These are phyloP conservation scores for Achatina immaculata DNA, from an alignment of 1,140 invertebrate genomes.

Conservation along the genomic window DNA sequence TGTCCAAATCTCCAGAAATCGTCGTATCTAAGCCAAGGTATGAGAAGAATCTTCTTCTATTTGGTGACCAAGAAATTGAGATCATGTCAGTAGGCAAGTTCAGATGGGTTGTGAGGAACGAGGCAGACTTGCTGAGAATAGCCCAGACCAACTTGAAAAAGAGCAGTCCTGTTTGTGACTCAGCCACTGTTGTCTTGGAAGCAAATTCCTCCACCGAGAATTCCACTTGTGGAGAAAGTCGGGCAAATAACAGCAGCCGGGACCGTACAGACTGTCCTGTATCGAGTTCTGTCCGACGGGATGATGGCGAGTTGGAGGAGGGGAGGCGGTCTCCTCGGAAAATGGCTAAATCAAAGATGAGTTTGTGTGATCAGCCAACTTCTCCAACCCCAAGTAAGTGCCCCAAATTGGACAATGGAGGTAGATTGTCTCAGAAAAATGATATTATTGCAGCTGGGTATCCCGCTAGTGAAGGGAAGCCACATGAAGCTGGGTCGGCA, in stretches of 20 bases:
- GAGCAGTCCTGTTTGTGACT: conserved; percentile 25
- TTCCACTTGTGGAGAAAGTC: not conserved
- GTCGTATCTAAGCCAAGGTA: conserved; percentile 48
- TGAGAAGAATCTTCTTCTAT: conserved; percentile 61
- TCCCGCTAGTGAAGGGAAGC: not conserved
- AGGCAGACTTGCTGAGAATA: conserved; percentile 52
- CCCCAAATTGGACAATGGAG: not conserved
- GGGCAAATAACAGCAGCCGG: not conserved
- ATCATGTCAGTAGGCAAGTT: conserved; percentile 66
- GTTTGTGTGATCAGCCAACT: not conserved
- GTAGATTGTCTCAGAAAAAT: not conserved
- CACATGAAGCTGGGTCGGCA: not conserved
- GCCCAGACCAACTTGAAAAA: conserved; percentile 36
- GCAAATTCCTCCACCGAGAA: conserved; percentile 33
- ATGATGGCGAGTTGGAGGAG: conserved; percentile 22
- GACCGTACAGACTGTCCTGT: conserved; percentile 31
- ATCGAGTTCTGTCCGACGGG: conserved; percentile 29
- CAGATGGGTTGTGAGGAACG: conserved; percentile 66
- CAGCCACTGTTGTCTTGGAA: conserved; percentile 28
- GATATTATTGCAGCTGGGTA: not conserved
- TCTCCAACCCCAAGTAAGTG: not conserved
- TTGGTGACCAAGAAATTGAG: conserved; percentile 65
- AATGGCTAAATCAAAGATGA: not conserved
- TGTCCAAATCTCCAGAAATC: not conserved
- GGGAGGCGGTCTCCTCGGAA: conserved; percentile 3